Conservation (phyloP, 2,113 vertebrate species). For the Craseonycteris thonglongyai region DNA sequence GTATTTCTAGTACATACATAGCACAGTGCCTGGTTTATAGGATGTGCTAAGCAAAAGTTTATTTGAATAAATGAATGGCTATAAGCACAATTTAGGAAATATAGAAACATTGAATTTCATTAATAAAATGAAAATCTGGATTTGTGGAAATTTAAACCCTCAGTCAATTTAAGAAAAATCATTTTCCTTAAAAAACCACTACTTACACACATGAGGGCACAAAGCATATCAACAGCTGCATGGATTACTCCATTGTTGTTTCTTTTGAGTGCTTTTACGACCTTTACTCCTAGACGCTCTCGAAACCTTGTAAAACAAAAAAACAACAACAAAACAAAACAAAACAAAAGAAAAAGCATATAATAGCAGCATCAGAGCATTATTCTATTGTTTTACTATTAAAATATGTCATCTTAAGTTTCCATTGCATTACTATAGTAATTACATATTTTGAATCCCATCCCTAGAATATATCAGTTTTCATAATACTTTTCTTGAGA, state of each 20-base stretch:
- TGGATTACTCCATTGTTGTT: slow-evolving; percentile 96
- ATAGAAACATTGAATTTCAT: not conserved
- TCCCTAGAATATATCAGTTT: not conserved
- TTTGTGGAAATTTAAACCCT: not conserved
- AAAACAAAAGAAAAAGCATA: slow-evolving; percentile 51
- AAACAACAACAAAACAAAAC: no score
- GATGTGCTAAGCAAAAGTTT: not conserved
- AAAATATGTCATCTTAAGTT: not conserved
- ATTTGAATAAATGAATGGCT: not conserved
- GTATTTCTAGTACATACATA: not conserved
- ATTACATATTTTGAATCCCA: not conserved
- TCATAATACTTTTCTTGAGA: not conserved
- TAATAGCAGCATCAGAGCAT: not conserved
- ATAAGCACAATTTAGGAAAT: not conserved
- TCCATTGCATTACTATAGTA: not conserved
- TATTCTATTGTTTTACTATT: not conserved
- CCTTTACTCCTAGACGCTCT: slow-evolving; percentile 96
- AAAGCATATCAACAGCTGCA: slow-evolving; percentile 97
- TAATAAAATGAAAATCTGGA: not conserved
- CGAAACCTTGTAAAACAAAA: slow-evolving; percentile 86
- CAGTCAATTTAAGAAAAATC: not conserved
- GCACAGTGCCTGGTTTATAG: not conserved
- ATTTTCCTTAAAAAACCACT: not conserved
- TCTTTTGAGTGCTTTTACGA: slow-evolving; percentile 97
- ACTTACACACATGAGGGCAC: slow-evolving; percentile 99